Evolutionary conservation across 2,797 vertebrate species (phyloP).

Genomic region (Pterois miles): DNA sequence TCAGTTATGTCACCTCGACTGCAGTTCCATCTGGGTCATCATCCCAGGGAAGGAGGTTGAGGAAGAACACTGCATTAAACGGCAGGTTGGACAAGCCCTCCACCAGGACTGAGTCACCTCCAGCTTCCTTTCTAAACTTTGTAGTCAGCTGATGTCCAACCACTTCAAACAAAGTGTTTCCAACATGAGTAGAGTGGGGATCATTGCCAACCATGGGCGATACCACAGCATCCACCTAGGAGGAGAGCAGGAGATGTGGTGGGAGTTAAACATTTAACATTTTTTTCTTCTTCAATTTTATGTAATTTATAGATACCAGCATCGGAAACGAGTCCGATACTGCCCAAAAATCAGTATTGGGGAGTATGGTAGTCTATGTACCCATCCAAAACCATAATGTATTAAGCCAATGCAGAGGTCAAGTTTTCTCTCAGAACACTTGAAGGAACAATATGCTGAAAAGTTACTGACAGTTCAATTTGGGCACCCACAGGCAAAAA

Average conservation of each 20-base stretch:
- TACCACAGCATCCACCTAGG: slow-evolving; percentile 65
- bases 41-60: slow-evolving; percentile 62
- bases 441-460: too few relatives aligned
- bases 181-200: slow-evolving; percentile 61
- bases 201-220: slow-evolving; percentile 65
- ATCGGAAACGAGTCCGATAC: accelerated
- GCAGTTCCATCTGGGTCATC: slow-evolving; percentile 41
- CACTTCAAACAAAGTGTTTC: background rate
- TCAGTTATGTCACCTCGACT: slow-evolving; percentile 45
- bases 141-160: slow-evolving; percentile 45
- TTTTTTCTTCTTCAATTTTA: too few relatives aligned
- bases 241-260: background rate
- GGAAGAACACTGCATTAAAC: slow-evolving; percentile 55
- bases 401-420: too few relatives aligned
- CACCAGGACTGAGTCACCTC: slow-evolving; percentile 51
- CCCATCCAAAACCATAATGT: accelerated
- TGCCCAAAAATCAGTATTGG: too few relatives aligned
- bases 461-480: too few relatives aligned
- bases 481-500: too few relatives aligned
- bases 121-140: slow-evolving; percentile 32
- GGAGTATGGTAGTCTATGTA: too few relatives aligned
- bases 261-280: too few relatives aligned
- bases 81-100: slow-evolving; percentile 19
- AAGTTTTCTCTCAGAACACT: too few relatives aligned
- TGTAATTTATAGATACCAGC: too few relatives aligned